Conservation (phyloP, 2,888 invertebrate species). For the Apamea epomidion region DNA sequence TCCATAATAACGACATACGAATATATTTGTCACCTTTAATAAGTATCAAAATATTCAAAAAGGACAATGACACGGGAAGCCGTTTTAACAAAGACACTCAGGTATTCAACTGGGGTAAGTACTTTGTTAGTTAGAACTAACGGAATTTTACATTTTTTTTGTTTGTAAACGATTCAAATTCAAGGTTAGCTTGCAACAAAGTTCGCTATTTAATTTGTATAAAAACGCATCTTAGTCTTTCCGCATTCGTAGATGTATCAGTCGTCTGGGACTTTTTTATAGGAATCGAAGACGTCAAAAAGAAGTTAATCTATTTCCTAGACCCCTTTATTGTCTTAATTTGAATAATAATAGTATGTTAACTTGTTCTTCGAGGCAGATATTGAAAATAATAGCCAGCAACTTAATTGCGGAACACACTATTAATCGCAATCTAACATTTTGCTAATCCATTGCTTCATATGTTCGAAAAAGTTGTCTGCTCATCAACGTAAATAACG, state of each 20-base stretch:
- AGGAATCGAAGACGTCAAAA: neutral
- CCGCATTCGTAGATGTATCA: neutral
- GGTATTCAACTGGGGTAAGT: slow-evolving; percentile 16
- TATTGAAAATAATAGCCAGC: neutral
- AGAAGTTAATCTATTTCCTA: slow-evolving; percentile 10
- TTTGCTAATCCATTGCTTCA: too few species aligned
- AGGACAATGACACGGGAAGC: slow-evolving; percentile 26
- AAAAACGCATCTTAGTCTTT: neutral
- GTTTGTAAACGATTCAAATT: slow-evolving; percentile 12
- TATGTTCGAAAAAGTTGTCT: too few species aligned
- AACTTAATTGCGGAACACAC: too few species aligned
- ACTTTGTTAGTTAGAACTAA: slow-evolving; percentile 18
- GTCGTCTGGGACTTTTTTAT: neutral
- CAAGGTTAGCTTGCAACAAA: slow-evolving; percentile 33
- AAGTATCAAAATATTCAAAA: slow-evolving; percentile 9
- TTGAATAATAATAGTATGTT: neutral
- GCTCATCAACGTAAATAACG: too few species aligned
- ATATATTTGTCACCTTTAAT: neutral
- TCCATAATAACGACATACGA: too few species aligned
- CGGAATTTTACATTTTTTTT: slow-evolving; percentile 30
- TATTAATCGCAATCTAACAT: too few species aligned
- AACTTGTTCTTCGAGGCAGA: neutral
- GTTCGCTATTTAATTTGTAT: slow-evolving; percentile 10
- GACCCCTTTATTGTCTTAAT: neutral
- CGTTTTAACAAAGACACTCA: slow-evolving; percentile 10